Evolutionary conservation across 2,113 vertebrate genomes (phyloP).

Genomic region (Notothenia rossii): DNA sequence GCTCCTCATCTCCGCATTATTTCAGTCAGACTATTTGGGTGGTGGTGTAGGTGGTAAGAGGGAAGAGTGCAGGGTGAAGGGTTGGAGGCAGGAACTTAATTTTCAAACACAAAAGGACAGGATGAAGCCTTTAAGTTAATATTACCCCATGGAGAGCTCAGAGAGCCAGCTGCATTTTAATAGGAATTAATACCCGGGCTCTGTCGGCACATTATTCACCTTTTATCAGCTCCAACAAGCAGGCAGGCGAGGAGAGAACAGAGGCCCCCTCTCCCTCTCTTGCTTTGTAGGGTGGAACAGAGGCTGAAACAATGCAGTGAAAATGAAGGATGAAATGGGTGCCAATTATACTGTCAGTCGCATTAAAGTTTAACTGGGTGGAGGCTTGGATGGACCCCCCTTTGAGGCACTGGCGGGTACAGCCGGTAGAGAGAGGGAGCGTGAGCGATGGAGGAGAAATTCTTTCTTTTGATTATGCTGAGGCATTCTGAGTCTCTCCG

Average conservation of each 20-base stretch:
- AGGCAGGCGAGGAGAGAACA: slow-evolving; percentile 60
- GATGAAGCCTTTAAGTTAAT: slow-evolving; percentile 83
- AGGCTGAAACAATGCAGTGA: slow-evolving; percentile 72
- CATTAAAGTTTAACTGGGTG: slow-evolving; percentile 70
- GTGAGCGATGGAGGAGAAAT: slow-evolving; percentile 55
- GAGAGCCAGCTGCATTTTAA: slow-evolving; percentile 80
- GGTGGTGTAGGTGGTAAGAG: background rate
- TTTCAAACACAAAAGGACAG: slow-evolving; percentile 79
- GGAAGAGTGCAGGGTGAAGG: background rate
- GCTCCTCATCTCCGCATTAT: slow-evolving; percentile 45
- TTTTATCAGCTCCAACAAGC: slow-evolving; percentile 79
- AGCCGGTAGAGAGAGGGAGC: slow-evolving; percentile 47
- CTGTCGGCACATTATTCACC: slow-evolving; percentile 76
- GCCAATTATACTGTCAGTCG: slow-evolving; percentile 70
- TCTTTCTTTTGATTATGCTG: slow-evolving; percentile 72
- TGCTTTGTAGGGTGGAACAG: slow-evolving; percentile 71
- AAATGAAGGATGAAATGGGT: slow-evolving; percentile 73
- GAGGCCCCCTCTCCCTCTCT: slow-evolving; percentile 61
- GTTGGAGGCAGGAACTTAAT: slow-evolving; percentile 63
- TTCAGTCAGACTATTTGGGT: slow-evolving; percentile 37
- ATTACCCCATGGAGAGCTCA: slow-evolving; percentile 73
- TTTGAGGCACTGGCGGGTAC: slow-evolving; percentile 51
- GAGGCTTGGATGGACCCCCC: slow-evolving; percentile 60
- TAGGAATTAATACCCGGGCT: slow-evolving; percentile 75
- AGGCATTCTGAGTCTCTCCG: slow-evolving; percentile 39